Conservation (phyloP, 2,113 vertebrate genomes). For the Coracopsis vasa region DNA sequence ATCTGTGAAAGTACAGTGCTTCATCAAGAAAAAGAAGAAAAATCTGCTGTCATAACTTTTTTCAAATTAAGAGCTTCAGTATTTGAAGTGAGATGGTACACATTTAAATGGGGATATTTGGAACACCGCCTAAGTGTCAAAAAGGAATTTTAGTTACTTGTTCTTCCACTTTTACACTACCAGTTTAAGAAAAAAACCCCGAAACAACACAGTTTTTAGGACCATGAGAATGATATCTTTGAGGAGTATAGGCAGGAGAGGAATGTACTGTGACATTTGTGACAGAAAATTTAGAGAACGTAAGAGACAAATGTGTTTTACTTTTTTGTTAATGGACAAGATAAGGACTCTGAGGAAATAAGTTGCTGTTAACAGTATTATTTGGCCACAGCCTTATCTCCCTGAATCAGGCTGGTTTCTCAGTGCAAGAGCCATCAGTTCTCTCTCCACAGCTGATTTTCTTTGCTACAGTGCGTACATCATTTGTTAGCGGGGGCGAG, state of each 20-base stretch:
- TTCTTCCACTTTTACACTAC: background rate
- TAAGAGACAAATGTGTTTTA: background rate
- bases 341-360: background rate
- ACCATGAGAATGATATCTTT: background rate
- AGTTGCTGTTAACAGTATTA: background rate
- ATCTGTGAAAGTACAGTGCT: background rate
- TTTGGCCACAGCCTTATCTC: background rate
- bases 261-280: background rate
- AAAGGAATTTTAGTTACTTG: background rate
- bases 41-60: background rate
- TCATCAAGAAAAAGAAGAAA: background rate
- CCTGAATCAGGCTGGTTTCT: background rate
- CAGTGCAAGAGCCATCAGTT: background rate
- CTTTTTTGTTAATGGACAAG: background rate
- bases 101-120: background rate
- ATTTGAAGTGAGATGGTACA: background rate
- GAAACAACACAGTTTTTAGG: background rate
- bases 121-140: background rate
- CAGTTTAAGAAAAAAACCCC: background rate
- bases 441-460: background rate
- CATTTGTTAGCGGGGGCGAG: background rate
- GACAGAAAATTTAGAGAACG: background rate
- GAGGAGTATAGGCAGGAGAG: background rate
- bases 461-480: accelerated
- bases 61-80: background rate